A percentile compares a stretch with the other conserved stretches of the same genome.
These are phyloP conservation scores for sheep (Ovis aries) DNA, from an alignment of 2,113 vertebrate genomes.

Conservation along the genomic window DNA sequence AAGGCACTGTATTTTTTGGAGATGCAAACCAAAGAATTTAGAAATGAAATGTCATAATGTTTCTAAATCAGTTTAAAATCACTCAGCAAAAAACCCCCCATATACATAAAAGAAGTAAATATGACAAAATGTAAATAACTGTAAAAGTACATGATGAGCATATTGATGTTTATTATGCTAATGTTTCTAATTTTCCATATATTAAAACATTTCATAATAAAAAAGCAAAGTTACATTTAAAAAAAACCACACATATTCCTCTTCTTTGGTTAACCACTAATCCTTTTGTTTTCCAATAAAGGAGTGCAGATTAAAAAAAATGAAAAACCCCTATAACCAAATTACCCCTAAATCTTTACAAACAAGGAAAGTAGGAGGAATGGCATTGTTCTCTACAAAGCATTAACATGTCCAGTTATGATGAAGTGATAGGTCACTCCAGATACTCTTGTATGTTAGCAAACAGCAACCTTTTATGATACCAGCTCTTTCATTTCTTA, in stretches of 20 bases:
- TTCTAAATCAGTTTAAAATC: conserved; percentile 3
- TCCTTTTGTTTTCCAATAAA: not conserved
- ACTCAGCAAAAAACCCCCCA: not conserved
- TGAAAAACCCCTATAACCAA: not conserved
- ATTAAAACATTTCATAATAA: not conserved
- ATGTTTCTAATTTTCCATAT: not conserved
- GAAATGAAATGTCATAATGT: not conserved
- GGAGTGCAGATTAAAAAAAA: not conserved
- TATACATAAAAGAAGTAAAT: not conserved
- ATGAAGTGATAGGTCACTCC: not conserved
- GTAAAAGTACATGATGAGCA: not conserved
- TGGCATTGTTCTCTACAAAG: not conserved
- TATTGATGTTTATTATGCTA: not conserved
- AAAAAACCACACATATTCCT: not conserved
- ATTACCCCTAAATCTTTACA: not conserved
- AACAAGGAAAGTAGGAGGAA: not conserved
- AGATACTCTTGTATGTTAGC: not conserved
- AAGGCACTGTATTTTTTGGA: not conserved
- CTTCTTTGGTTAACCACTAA: not conserved
- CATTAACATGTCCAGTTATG: not conserved
- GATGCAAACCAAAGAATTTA: not conserved
- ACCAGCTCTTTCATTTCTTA: not conserved
- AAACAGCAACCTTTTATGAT: not conserved
- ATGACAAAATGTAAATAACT: not conserved
- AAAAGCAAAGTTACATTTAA: not conserved